Base-by-base conservation (phyloP, 2,888 invertebrate species). In the Scotopteryx bipunctaria region DNA sequence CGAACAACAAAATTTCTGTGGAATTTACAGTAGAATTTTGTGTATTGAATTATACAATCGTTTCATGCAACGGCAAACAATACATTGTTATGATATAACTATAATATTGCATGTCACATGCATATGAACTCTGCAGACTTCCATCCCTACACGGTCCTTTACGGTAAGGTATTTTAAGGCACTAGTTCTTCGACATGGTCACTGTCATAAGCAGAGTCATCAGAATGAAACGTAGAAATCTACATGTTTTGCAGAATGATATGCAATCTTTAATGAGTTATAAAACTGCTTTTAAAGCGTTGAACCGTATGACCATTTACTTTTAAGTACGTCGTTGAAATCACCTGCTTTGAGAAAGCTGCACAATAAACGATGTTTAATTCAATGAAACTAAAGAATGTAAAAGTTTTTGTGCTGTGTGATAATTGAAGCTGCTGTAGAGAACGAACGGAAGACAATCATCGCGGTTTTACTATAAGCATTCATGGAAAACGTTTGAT, bases 401-500 rank as follows among this genome's bases (percentile, higher is more conserved):
- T 25, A 45, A 38, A 32, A 25, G 46, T 41, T 45, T 52, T 37
- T 38, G 21, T 16, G 21, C 27, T 11, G n/a, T 43, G 37, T 21
- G 21, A 38, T 38, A 48, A 38, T 40, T 15, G 36, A 23, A 36
- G 19, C 32, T 35, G 19, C 19, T 36, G 25, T 4, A 21, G 33
- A 50, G 38, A 50, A 52, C 5, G 32, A 55, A 36, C 51, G 53
- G 57, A 54, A 61, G 42, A 51, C 50, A 53, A 45, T 29, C 27
- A 51, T 56, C 56, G 43, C 45, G 23, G 46, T 40, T 59, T 55
- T 57, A 59, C 59, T 44, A 62, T 48, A 65, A 57, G 45, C 65
- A 64, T 62, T 61, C 53, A 52, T 55, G 55, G 66, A 66, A 61
- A 62, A 55, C 58, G 46, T 57, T 52, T 57, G 53, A 71, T 71